Evolutionary conservation across 92 coral and sea anemone species (phyloP).

Genomic region (Paramuricea clavata): DNA sequence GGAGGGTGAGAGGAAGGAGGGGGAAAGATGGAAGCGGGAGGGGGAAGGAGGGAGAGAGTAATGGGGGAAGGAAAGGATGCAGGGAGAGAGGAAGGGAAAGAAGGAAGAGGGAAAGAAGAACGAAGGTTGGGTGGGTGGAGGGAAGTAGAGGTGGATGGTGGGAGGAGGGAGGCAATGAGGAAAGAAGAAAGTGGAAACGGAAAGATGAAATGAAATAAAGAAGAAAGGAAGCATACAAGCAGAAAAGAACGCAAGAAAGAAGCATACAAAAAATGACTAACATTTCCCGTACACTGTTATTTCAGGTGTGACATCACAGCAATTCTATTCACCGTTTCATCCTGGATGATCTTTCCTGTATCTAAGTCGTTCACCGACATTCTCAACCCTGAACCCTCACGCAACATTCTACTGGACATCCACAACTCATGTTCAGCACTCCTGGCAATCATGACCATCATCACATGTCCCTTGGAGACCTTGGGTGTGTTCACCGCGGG

Average conservation of each 20-base stretch:
- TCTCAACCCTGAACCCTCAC: slow-evolving; percentile 67
- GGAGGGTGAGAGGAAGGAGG: slow-evolving; percentile 25
- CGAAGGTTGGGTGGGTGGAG: neutral
- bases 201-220: no score
- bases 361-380: slow-evolving; percentile 72
- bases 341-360: slow-evolving; percentile 77
- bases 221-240: no score
- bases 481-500: slow-evolving; percentile 59
- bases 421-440: slow-evolving; percentile 93
- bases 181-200: neutral
- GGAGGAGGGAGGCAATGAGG: neutral
- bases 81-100: neutral
- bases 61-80: neutral
- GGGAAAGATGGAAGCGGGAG: slow-evolving; percentile 50
- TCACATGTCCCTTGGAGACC: slow-evolving; percentile 83
- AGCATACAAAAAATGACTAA: neutral
- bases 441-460: slow-evolving; percentile 84
- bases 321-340: slow-evolving; percentile 73
- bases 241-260: no score
- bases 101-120: neutral
- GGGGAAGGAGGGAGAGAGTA: neutral
- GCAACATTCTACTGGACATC: slow-evolving; percentile 71
- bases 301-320: slow-evolving; percentile 87
- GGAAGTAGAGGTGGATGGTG: neutral
- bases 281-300: neutral